Base-by-base conservation (phyloP, 2,113 vertebrate genomes). In the Oplegnathus fasciatus region DNA sequence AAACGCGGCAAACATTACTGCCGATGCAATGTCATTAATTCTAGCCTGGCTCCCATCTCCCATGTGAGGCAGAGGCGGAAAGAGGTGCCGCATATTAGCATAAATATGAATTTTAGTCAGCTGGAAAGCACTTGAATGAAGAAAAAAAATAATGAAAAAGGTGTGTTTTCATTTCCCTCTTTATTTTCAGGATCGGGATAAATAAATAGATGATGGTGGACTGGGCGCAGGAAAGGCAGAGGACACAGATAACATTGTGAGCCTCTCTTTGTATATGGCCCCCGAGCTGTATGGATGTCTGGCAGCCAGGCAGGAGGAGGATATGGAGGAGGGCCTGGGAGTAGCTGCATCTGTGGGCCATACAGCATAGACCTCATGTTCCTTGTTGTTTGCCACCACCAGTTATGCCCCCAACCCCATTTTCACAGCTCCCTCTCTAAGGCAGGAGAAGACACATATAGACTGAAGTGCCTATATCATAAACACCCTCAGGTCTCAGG, bases 51-150 rank as follows among this genome's bases (percentile, higher is more conserved):
- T 94, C 85, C 90, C 85, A 90, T 95, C 93, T 95, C 93, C 91
- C 90, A 90, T 91, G 93, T 75, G 93, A 92, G 92, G 91, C 85
- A 80, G 87, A 89, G 91, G 90, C 81, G 50, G 88, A 86, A 87
- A 93, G 89, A 93, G 88, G 90, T 86, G 86, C 78, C 24, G 42
- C 48, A 82, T 89, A 95, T 96, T 95, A 94, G 92, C 95, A 95
- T 95, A 95, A 95, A 95, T 95, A 95, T 95, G 93, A 95, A 95
- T 95, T 96, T 95, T 94, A 92, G 92, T 95, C 94, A 91, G 93
- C 91, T 92, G 94, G 91, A 94, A 94, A 95, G 92, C 93, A 93
- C 94, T 95, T 90, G 93, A 95, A 95, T 91, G 91, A 89, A 91
- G 77, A 90, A 87, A 91, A 37, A 86, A 86, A 92, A 94, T 92